Evolutionary conservation across 2,797 vertebrate species (phyloP).

Genomic region (Selene dorsalis): DNA sequence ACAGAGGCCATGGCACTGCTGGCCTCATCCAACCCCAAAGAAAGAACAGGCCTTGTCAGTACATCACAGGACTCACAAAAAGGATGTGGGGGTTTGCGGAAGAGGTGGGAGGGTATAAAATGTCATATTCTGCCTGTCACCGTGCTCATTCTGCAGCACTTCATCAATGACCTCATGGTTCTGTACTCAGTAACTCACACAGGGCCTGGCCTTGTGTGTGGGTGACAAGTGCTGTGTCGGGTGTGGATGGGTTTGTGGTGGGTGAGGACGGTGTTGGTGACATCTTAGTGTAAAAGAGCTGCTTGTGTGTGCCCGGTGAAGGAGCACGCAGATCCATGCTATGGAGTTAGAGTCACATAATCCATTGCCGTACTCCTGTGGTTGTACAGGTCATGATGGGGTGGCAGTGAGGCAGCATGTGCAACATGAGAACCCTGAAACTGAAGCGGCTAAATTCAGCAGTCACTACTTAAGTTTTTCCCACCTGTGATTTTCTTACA

Average conservation of each 20-base stretch:
- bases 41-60: slow-evolving; percentile 3
- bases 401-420: not conserved
- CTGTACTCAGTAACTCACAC: slow-evolving; percentile 43
- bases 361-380: not conserved
- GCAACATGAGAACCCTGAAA: not conserved
- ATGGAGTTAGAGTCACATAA: not conserved
- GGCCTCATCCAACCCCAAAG: not conserved
- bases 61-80: slow-evolving; percentile 18
- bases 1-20: not conserved
- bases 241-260: slow-evolving; percentile 17
- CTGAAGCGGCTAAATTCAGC: not conserved
- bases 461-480: not conserved
- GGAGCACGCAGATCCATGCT: slow-evolving; percentile 15
- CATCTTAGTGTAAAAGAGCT: slow-evolving; percentile 28
- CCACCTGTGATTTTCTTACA: not conserved
- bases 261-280: slow-evolving; percentile 26
- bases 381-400: not conserved
- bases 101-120: slow-evolving; percentile 54
- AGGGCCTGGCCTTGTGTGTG: slow-evolving; percentile 35
- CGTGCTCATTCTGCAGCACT: slow-evolving; percentile 46
- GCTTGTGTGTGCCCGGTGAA: slow-evolving; percentile 18
- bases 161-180: slow-evolving; percentile 68
- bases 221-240: slow-evolving; percentile 27
- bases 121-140: slow-evolving; percentile 51
- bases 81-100: slow-evolving; percentile 23